These are phyloP conservation scores for Dolichopus griseipennis DNA, from an alignment of 2,888 invertebrate genomes.

Conservation along the genomic window DNA sequence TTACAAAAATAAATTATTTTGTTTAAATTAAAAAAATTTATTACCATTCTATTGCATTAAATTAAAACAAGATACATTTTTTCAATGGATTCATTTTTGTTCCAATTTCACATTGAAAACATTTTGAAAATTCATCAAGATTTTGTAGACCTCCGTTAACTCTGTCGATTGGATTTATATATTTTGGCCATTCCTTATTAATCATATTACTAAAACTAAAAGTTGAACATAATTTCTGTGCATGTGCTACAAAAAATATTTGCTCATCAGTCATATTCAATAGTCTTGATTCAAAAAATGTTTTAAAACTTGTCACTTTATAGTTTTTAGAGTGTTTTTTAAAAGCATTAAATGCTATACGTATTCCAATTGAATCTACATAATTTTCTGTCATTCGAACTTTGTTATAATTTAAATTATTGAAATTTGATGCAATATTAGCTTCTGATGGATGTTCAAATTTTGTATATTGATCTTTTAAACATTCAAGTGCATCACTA, in stretches of 20 bases:
- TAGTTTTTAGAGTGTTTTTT: neutral
- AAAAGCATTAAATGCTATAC: neutral
- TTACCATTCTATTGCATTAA: too few species aligned
- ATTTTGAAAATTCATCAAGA: conserved; percentile 14
- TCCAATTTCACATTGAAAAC: conserved; percentile 14
- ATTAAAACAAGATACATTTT: conserved; percentile 13
- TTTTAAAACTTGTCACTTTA: neutral
- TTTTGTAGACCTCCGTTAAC: conserved; percentile 15
- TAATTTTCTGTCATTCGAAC: neutral
- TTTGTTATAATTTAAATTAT: neutral
- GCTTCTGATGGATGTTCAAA: neutral
- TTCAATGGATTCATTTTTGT: conserved; percentile 15
- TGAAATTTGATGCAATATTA: neutral
- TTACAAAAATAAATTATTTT: too few species aligned
- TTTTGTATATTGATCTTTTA: neutral
- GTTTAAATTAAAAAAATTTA: too few species aligned
- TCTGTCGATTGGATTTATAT: conserved; percentile 11
- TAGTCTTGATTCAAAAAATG: neutral
- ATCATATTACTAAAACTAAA: neutral
- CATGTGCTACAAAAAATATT: neutral
- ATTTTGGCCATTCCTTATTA: neutral
- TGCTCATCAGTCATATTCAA: neutral
- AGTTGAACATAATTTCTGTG: neutral
- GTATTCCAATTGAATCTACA: neutral
- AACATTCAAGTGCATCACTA: neutral